Evolutionary conservation across 2,113 vertebrate genomes (phyloP), one percentile per base, ranked within the genome.

Genomic region (Mesoclemmys tuberculata): DNA sequence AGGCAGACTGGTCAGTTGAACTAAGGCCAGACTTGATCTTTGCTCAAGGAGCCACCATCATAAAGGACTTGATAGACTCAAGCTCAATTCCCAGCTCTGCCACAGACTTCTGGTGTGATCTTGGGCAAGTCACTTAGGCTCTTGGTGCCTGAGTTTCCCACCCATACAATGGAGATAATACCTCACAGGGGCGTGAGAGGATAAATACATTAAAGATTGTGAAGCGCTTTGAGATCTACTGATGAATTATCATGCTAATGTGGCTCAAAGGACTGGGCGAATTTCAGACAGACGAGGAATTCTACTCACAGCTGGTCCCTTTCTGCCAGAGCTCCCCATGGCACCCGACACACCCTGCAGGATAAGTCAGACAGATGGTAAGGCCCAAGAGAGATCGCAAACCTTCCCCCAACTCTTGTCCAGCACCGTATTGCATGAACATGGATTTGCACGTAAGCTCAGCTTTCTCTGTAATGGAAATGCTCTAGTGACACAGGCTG

Each of bases 331-430:
- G 54, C 82, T 97, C 81, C 99, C 99, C 31, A 91, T 0, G 2
- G 88, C 58, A 56, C 99, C 99, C 5, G 96, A 64, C 10, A 88
- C 81, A 74, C 99, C 99, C 99, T 99, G 97, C 75, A 90, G 77
- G 84, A 88, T 0, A n/a, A 94, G 31, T 48, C 31, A 35, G 71
- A 68, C 9, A 27, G 48, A 61, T 21, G 52, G 77, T 92, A 81
- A 82, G 77, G 52, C 84, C 54, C 48, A 2, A 21, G 58, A 94
- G 44, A 49, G 31, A 80, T 41, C 61, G 85, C 6, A 4, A 8
- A 19, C 49, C 31, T 35, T 84, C 80, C 84, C 54, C 58, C 64
- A 71, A 22, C 31, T 35, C 61, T n/a, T 10, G 38, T 58, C 61
- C 44, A 80, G 9, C 44, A 3, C 83, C 38, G 31, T 11, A 16